Base-by-base conservation (phyloP, 2,888 invertebrate species). In the Cecidostiba fungosa region DNA sequence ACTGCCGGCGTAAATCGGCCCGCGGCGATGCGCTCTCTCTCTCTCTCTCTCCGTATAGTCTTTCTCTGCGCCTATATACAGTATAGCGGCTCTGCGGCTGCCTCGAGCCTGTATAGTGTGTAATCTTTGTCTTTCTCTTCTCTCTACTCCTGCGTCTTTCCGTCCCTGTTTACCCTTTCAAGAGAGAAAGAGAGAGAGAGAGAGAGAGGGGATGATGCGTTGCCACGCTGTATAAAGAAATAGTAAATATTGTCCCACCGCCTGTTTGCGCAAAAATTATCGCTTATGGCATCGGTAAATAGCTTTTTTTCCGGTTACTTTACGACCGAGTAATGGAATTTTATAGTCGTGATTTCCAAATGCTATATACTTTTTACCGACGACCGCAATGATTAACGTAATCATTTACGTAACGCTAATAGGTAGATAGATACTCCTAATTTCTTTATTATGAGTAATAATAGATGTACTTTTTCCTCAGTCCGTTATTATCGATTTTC, bases 261-360 rank as follows among this genome's bases (percentile, higher is more conserved):
- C 26, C 43, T 77, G 72, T 83, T 77, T 83, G 43, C 29, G 77
- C 23, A 62, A 77, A 83, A 72, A 59, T 77, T 77, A 70, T 47
- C 23, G 73, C 19, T 29, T 66, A 26, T n/a, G 19, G 36, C 70
- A 19, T n/a, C 50, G 23, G 26, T 14, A 66, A 66, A 66, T 29
- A 66, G 47, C 47, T 10, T 14, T 74, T 74, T 23, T 47, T 26
- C 29, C 14, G 2, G 66, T 16, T 66, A 66, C 5, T 66, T 26
- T 66, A 29, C 1, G 66, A 66, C 3, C 73, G 47, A 26, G 16
- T 16, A 47, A 74, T 26, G 26, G 74, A 23, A 47, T 47, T 73
- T 73, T 43, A 23, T 39, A 19, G 19, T 29, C 32, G 39, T 74
- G 47, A 59, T 59, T 54, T 59, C n/a, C 23, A 59, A 23, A 59